Percentiles rank a stretch among this genome's conserved stretches.
Conservation (phyloP, 2,888 invertebrate genomes). For the Linhomoeus sp. region DNA sequence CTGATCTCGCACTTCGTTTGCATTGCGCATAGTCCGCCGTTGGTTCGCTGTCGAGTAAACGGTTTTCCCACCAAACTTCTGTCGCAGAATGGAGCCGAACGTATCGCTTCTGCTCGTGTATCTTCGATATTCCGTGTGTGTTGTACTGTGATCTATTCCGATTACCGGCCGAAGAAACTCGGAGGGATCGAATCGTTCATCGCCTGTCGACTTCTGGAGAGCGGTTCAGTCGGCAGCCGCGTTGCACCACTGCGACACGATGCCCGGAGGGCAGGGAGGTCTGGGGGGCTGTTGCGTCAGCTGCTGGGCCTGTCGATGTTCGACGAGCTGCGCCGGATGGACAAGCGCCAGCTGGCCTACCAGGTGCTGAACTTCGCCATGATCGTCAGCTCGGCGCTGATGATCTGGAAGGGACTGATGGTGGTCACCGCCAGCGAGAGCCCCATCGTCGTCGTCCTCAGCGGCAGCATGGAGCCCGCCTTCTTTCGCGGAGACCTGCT, state of each 20-base stretch:
- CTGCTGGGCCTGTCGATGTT: conserved; percentile 32
- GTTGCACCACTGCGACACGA: too few species aligned
- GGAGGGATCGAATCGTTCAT: too few species aligned
- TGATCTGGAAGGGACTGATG: conserved; percentile 99
- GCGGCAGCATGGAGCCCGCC: conserved; percentile 97
- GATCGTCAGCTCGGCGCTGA: conserved; percentile 96
- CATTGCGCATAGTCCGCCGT: too few species aligned
- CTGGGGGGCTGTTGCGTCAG: conserved; percentile 2
- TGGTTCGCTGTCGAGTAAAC: too few species aligned
- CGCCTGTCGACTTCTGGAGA: too few species aligned
- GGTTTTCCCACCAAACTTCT: too few species aligned
- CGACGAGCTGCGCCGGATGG: conserved; percentile 92
- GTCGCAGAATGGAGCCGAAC: background rate
- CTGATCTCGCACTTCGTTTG: background rate
- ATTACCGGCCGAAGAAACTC: too few species aligned
- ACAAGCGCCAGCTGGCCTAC: conserved; percentile 68
- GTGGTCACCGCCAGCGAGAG: conserved; percentile 94
- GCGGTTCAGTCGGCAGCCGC: too few species aligned
- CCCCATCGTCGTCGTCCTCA: conserved; percentile 31
- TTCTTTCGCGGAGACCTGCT: conserved; percentile 91
- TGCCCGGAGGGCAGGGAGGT: too few species aligned
- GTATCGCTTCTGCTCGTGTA: background rate
- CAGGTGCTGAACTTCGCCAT: conserved; percentile 74
- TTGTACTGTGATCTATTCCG: background rate
- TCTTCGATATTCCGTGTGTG: background rate